phyloP scores from a whole-genome alignment of 2,888 invertebrate genomes.

The Clepsis dumicolana region DNA sequence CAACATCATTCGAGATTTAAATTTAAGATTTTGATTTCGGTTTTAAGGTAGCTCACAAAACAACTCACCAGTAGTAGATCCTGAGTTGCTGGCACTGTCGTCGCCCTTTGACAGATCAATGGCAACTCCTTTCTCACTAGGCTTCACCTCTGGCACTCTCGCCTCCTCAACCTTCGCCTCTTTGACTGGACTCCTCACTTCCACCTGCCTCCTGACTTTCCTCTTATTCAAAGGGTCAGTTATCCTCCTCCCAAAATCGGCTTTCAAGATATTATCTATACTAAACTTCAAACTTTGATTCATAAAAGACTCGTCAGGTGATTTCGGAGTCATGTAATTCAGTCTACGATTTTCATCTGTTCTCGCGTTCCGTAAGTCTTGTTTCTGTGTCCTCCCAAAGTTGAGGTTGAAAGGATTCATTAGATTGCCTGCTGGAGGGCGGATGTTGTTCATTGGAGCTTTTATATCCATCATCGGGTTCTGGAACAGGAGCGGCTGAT shows the following conservation, averaged over 20 bases:
- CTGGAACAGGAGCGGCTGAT: constrained; percentile 78
- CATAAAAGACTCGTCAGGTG: constrained; percentile 75
- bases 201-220: constrained; percentile 73
- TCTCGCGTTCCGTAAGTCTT: constrained; percentile 59
- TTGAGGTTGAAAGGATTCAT: constrained; percentile 69
- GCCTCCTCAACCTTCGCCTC: constrained; percentile 65
- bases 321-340: constrained; percentile 67
- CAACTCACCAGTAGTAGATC: constrained; percentile 79
- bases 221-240: constrained; percentile 89
- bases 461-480: constrained; percentile 75
- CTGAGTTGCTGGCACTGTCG: constrained; percentile 76
- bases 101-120: constrained; percentile 80
- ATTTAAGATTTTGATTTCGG: background rate
- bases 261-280: constrained; percentile 94
- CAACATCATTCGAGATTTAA: too few relatives aligned
- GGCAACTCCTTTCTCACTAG: constrained; percentile 72
- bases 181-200: constrained; percentile 68
- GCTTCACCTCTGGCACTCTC: constrained; percentile 75
- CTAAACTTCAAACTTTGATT: constrained; percentile 91
- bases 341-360: constrained; percentile 71
- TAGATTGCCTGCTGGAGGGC: constrained; percentile 66
- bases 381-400: constrained; percentile 66
- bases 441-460: constrained; percentile 60
- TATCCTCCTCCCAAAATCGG: constrained; percentile 92
- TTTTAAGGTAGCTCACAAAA: background rate